phyloP scores from a whole-genome alignment of 2,888 invertebrate species.

The Caenorhabditis virilis region DNA sequence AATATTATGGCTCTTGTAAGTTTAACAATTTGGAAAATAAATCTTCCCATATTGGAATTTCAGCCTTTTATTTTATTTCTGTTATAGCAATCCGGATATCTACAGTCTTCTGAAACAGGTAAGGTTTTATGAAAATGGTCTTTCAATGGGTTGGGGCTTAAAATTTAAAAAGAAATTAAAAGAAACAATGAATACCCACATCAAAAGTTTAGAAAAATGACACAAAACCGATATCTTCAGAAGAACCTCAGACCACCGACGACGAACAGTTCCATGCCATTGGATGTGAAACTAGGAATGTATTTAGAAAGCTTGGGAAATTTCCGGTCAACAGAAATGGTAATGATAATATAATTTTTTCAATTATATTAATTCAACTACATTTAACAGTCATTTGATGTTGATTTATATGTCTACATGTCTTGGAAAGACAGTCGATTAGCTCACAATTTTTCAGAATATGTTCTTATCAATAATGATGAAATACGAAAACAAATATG shows the following conservation, averaged over 20 bases:
- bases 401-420: constrained; percentile 62
- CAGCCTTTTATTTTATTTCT: not conserved
- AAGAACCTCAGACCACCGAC: constrained; percentile 39
- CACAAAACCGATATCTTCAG: not conserved
- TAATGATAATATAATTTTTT: too few species aligned
- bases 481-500: constrained; percentile 58
- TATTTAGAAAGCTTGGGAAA: constrained; percentile 58
- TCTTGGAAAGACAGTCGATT: constrained; percentile 52
- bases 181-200: not conserved
- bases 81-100: not conserved
- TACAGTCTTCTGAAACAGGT: not conserved
- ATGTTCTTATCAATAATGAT: constrained; percentile 60
- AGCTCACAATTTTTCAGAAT: constrained; percentile 53
- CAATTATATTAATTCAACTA: too few species aligned
- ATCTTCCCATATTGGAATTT: not conserved
- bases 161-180: not conserved
- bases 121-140: not conserved
- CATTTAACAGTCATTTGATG: constrained; percentile 66
- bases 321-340: constrained; percentile 57
- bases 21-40: not conserved
- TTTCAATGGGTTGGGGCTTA: not conserved
- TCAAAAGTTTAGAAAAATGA: not conserved
- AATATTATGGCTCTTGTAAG: too few species aligned
- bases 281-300: constrained; percentile 53
- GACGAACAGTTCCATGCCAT: constrained; percentile 17